Evolutionary conservation across 2,797 vertebrate genomes (phyloP).

Genomic region (Pseudomugil tenellus): DNA sequence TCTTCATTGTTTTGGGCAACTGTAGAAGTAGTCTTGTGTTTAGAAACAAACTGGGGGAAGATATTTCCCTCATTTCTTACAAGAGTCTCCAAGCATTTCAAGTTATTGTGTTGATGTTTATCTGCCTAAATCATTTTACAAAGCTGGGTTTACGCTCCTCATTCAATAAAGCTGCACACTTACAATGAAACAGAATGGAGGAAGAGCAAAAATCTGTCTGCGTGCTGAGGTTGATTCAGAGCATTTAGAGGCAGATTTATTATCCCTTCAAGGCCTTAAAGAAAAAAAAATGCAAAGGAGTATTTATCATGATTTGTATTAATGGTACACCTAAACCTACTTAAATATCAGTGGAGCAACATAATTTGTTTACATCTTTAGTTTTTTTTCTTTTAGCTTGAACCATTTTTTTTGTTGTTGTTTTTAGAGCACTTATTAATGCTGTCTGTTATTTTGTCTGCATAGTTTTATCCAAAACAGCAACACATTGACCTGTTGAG

Average conservation of each 20-base stretch:
- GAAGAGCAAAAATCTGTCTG: conserved; percentile 31
- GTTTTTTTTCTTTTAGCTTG: conserved; percentile 28
- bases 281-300: conserved; percentile 28
- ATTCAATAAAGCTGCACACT: conserved; percentile 37
- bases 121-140: conserved; percentile 45
- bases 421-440: conserved; percentile 68
- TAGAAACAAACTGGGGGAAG: neutral
- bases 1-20: conserved; percentile 6
- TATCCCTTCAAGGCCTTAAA: conserved; percentile 57
- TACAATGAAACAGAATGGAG: conserved; percentile 20
- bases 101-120: conserved; percentile 31
- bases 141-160: conserved; percentile 48
- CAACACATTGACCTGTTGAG: conserved; percentile 27
- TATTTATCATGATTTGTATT: conserved; percentile 37
- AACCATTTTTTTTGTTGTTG: conserved; percentile 32
- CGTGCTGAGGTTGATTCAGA: conserved; percentile 42
- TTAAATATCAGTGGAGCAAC: conserved; percentile 55
- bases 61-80: conserved; percentile 16
- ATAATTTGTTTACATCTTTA: conserved; percentile 68
- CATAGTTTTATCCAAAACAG: conserved; percentile 35
- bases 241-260: conserved; percentile 62
- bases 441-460: conserved; percentile 38
- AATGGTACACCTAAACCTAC: conserved; percentile 27
- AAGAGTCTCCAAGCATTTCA: conserved; percentile 41
- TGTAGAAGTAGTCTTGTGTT: conserved; percentile 17